Evolutionary conservation across 2,113 vertebrate species (phyloP), one percentile per base, ranked within the genome.

Genomic region (Todiramphus saurophagus): DNA sequence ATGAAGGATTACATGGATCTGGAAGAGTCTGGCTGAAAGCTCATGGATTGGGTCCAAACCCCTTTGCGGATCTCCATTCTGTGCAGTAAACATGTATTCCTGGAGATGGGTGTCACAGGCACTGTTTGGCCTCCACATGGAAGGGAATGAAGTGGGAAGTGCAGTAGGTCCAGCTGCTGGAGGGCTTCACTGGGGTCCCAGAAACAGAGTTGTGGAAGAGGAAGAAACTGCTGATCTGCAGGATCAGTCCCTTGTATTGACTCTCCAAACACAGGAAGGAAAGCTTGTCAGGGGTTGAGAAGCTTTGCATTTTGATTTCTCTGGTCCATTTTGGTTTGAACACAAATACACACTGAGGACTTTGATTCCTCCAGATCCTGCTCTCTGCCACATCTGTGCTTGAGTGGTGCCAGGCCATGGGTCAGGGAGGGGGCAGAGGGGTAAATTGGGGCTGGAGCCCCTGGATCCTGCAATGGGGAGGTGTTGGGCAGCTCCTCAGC

Each of bases 1-100:
- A 91, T 89, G 86, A 94, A 85, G 79, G 83, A 93, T 93, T 83
- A 79, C 4, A 3, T n/a, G 56, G 46, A 44, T 48, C 3, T 18
- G 58, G 83, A 93, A 86, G 89, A 44, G 60, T 91, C 92, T 97
- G 92, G 75, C 93, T 33, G 24, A 87, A 75, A 87, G 39, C 63
- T 70, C 51, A 25, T 85, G 87, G 79, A 28, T 53, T 80, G 55
- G 11, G 18, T 90, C 96, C 95, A 96, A 91, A 85, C 4, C 53
- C 20, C 69, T 92, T 83, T 3, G 5, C 5, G 3, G 13, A 70
- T 83, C 83, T 93, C 89, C 1, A 7, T 55, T 77, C 41, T 1
- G 0, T 63, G 63, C 64, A 46, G 21, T 68, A 80, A 92, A 89
- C 27, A 6, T 31, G 35, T 63, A 23, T 73, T 85, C 67, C 79